Conservation (phyloP, 2,113 vertebrate species). For the Crotalus tigris region DNA sequence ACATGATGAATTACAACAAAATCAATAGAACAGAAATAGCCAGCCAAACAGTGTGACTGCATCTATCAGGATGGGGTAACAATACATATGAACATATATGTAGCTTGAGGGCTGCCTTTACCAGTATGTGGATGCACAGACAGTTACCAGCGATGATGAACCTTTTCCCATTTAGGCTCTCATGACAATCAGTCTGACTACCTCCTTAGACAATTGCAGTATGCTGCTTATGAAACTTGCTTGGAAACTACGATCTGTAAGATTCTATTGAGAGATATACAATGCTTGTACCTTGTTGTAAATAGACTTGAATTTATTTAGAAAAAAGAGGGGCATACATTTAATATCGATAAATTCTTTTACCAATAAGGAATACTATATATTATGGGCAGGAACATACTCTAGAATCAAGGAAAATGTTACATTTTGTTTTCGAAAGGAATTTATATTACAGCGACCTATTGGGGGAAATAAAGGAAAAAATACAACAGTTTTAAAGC, state of each 20-base stretch:
- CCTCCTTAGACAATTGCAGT: background rate
- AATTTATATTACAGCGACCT: background rate
- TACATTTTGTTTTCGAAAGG: background rate
- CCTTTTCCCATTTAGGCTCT: background rate
- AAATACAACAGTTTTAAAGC: background rate
- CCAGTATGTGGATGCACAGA: too few relatives aligned
- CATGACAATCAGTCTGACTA: background rate
- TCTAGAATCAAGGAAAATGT: background rate
- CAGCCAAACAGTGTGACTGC: background rate
- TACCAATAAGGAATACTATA: background rate
- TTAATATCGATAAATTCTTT: background rate
- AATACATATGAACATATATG: too few relatives aligned
- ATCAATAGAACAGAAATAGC: background rate
- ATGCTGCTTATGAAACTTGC: background rate
- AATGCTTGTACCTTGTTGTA: background rate
- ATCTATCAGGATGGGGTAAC: background rate
- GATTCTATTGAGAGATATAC: background rate
- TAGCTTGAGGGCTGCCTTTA: too few relatives aligned
- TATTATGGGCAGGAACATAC: background rate
- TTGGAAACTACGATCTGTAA: background rate
- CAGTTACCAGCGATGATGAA: background rate
- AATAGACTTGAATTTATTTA: background rate
- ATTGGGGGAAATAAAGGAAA: background rate
- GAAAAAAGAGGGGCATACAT: background rate
- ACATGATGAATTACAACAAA: background rate